These are phyloP conservation scores for Gymnoscelis rufifasciata DNA, from an alignment of 2,888 invertebrate genomes.

Conservation along the genomic window DNA sequence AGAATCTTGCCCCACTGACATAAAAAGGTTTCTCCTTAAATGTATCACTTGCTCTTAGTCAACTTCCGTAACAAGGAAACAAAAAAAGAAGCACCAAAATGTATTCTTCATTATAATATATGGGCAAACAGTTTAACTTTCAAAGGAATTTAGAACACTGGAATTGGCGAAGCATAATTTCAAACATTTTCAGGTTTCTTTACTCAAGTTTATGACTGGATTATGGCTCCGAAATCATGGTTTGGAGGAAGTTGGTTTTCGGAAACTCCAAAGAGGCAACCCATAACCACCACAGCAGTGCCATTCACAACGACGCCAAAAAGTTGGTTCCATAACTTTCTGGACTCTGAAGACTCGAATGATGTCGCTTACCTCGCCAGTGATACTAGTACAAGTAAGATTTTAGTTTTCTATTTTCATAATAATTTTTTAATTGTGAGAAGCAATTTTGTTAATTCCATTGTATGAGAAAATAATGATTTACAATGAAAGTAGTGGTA, in stretches of 20 bases:
- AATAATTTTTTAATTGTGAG: conserved; percentile 5
- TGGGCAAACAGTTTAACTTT: no score
- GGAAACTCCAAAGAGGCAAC: conserved; percentile 36
- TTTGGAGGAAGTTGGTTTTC: conserved; percentile 72
- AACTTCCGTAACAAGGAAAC: conserved; percentile 30
- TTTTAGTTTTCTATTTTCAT: background rate
- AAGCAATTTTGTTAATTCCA: background rate
- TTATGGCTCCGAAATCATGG: conserved; percentile 59
- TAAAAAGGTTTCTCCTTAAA: conserved; percentile 54
- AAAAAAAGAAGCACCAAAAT: no score
- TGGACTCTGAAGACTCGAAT: conserved; percentile 59
- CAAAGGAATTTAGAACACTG: no score
- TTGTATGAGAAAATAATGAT: no score
- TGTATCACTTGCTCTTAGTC: conserved; percentile 31
- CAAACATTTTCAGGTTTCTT: conserved; percentile 47
- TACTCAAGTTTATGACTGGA: conserved; percentile 58
- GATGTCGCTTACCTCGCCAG: conserved; percentile 43
- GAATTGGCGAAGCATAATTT: no score
- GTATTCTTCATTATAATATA: no score
- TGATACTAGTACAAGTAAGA: conserved; percentile 34
- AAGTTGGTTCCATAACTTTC: conserved; percentile 62
- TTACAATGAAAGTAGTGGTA: no score
- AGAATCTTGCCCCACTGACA: conserved; percentile 47
- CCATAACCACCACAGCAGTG: conserved; percentile 45
- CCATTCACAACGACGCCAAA: conserved; percentile 46